Percentiles rank a stretch among this genome's conserved stretches.
Conservation (phyloP, 1,140 invertebrate species). For the Heterodera schachtii region DNA sequence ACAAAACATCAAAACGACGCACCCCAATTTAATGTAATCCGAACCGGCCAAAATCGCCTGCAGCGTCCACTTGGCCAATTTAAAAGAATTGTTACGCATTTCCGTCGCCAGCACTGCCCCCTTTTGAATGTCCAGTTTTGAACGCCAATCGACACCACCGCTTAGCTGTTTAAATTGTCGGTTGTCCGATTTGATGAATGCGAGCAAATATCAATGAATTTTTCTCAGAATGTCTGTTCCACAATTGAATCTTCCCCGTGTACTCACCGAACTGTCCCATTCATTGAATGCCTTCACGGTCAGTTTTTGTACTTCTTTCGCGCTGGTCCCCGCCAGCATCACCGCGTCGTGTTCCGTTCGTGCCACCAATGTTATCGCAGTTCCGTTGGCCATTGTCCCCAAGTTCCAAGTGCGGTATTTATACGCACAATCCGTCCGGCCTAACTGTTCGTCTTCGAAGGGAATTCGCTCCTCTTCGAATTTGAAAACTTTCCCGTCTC, state of each 20-base stretch:
- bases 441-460: constrained; percentile 49
- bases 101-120: constrained; percentile 97
- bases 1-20: neutral
- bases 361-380: constrained; percentile 74
- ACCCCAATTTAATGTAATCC: constrained; percentile 94
- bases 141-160: constrained; percentile 95
- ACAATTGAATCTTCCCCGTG: too few species aligned
- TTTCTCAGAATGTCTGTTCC: too few species aligned
- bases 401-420: constrained; percentile 91
- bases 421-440: neutral
- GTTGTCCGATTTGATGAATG: too few species aligned
- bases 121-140: constrained; percentile 92
- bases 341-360: constrained; percentile 96
- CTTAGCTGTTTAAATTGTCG: constrained; percentile 71
- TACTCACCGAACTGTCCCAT: constrained; percentile 86
- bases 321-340: constrained; percentile 82
- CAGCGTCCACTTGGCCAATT: constrained; percentile 98
- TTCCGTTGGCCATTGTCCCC: constrained; percentile 81
- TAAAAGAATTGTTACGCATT: constrained; percentile 95
- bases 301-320: constrained; percentile 80
- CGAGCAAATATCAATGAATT: too few species aligned
- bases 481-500: constrained; percentile 37
- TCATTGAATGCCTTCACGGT: constrained; percentile 98
- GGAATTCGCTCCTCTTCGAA: constrained; percentile 49
- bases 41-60: constrained; percentile 92